These are phyloP conservation scores for Leptobrachium leishanense DNA, from an alignment of 2,113 vertebrate genomes.

Conservation along the genomic window DNA sequence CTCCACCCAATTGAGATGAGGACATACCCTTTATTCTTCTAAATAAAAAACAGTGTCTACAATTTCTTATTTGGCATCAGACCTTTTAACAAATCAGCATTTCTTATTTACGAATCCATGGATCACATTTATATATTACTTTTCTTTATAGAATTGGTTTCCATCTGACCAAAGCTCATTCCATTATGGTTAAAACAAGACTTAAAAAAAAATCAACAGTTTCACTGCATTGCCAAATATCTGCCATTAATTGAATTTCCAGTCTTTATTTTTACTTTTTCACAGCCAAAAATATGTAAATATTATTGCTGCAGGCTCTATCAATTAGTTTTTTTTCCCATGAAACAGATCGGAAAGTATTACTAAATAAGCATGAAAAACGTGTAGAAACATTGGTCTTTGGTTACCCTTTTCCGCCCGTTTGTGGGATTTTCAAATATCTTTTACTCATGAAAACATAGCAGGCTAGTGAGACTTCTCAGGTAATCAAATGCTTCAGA, in stretches of 20 bases:
- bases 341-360: background rate
- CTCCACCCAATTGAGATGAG: background rate
- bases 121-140: background rate
- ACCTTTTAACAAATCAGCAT: background rate
- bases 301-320: background rate
- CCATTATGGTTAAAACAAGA: background rate
- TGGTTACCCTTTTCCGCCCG: background rate
- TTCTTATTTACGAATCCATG: background rate
- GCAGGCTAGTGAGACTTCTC: background rate
- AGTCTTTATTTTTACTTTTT: background rate
- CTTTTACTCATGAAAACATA: background rate
- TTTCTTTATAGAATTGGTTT: background rate
- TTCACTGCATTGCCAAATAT: background rate
- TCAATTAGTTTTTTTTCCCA: conserved; percentile 8
- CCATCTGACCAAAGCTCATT: background rate
- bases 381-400: conserved; percentile 8
- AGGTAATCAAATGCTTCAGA: background rate
- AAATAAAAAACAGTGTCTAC: conserved; percentile 1
- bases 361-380: background rate
- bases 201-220: background rate
- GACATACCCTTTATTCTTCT: conserved; percentile 12
- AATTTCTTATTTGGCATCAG: background rate
- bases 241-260: background rate
- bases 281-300: background rate
- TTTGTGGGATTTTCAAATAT: background rate